Base-by-base conservation (phyloP, 2,797 vertebrate species). In the Adrianichthys oophorus region DNA sequence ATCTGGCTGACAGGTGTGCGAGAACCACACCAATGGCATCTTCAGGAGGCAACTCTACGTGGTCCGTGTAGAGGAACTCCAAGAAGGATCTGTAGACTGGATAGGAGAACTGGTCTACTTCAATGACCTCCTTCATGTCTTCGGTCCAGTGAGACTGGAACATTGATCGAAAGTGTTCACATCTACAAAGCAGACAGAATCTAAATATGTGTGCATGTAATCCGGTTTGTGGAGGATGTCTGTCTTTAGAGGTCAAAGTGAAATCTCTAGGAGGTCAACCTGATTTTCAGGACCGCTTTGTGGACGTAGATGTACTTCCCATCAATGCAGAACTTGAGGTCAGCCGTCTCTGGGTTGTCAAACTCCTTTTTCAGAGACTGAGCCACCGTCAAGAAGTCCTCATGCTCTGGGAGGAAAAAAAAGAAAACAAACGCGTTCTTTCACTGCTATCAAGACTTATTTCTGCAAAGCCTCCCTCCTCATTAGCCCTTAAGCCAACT, bases 91-190 rank as follows among this genome's bases (percentile, higher is more conserved):
- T 94, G 72, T 99, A 99, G 52, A 99, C 98, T 0, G 96, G 93
- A 57, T 95, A 98, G 14, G 96, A 96, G 88, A 98, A 99, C 88
- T 99, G 98, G 73, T 96, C 94, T 53, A 99, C 93, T 78, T 98
- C 96, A 65, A 99, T 97, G 76, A 98, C 95, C 69, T 99, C 97
- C 85, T 98, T 97, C 89, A 94, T 88, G 74, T 98, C 95, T 84
- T 99, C 97, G 1, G 94, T 98, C 98, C 98, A 99, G 65, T 98
- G 95, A 0, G 97, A 97, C 88, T 99, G 97, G 82, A 99, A 99
- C 98, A 99, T 99, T 65, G 95, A 96, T 55, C 96, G 92, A 84
- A 99, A 99, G 80, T 99, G 95, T 74, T 99, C 97, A 83, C 98
- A 99, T 87, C 98, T 99, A 89, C 48, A 64, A 21, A 48, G 19